Base-by-base conservation (phyloP, 2,113 vertebrate genomes). In the Sylvietta virens region DNA sequence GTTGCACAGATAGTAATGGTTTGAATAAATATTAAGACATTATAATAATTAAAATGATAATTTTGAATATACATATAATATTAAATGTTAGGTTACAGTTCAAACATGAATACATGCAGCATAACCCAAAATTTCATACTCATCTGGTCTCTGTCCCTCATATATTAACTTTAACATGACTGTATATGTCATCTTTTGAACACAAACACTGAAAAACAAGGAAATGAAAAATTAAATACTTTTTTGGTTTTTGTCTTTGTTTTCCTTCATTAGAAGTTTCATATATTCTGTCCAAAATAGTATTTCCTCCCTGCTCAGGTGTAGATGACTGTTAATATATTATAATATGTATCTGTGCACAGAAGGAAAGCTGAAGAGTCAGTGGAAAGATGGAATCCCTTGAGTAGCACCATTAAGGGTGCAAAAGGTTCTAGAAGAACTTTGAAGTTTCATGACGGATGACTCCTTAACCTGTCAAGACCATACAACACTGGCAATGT, bases 391-490 rank as follows among this genome's bases (percentile, higher is more conserved):
- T 86, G 56, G 44, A 88, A 92, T 92, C 44, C 26, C 31, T 60
- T 45, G 11, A 81, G 61, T 13, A 79, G 67, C 31, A 79, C 21
- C 79, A 56, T 62, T 83, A 73, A 74, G 48, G 27, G 65, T 86
- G 72, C 48, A 78, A 80, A 84, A 88, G 81, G 31, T 60, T 91
- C 61, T 65, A 37, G 47, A 88, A 94, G 64, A 86, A 72, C 33
- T 45, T 91, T 79, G 71, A 58, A 67, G 65, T 81, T 76, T 81
- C 57, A 65, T 91, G 72, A 65, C 7, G 30, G 76, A 58, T 84
- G 60, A 94, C n/a, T 91, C 39, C 64, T 88, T 88, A 86, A 84
- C 76, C 80, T 84, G 64, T 71, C 76, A 94, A 88, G 65, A 88
- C 64, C 92, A 44, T 40, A 64, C 44, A 78, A 67, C 30, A n/a